Evolutionary conservation across 2,888 invertebrate species (phyloP), one percentile per base, ranked within the genome.

Genomic region (Maniola hyperantus): DNA sequence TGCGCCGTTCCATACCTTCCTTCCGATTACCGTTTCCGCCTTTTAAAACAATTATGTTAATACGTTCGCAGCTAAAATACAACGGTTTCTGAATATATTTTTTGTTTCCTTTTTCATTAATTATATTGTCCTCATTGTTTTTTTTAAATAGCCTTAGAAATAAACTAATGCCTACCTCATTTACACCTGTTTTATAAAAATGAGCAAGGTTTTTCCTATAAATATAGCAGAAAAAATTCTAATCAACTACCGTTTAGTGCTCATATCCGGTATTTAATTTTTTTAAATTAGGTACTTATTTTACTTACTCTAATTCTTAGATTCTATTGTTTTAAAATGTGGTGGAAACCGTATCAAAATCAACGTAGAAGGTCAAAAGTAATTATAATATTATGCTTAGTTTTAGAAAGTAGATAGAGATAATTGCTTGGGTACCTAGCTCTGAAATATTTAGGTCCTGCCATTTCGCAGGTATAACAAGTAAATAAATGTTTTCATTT

Each of bases 41-140:
- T 69, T 69, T 69, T 69, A 69, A 69, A 64, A 69, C 67, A 69
- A 69, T 69, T 69, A 69, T 58, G 51, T 64, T 69, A 69, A 69
- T 67, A 57, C 57, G 46, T 61, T 44, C n/a, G 51, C 64, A 51
- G 67, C 55, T 69, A 33, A 61, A 61, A 61, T 18, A 61, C 48
- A 48, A 50, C 18, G 50, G 20, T 39, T n/a, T n/a, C 8, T n/a
- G 36, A 42, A 61, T 39, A n/a, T 33, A 13, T 13, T 10, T 46
- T 36, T 26, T 26, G 48, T 33, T 34, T 36, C 15, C 36, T 50
- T 36, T 60, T 60, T 33, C n/a, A 39, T 26, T 26, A 26, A 26
- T 26, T 26, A 26, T n/a, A n/a, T n/a, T n/a, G n/a, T n/a, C n/a
- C n/a, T n/a, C n/a, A n/a, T n/a, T n/a, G n/a, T n/a, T n/a, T n/a